A percentile compares a stretch with the other conserved stretches of the same genome.
These are phyloP conservation scores for Poecilia wingei DNA, from an alignment of 2,797 vertebrate species.

Conservation along the genomic window DNA sequence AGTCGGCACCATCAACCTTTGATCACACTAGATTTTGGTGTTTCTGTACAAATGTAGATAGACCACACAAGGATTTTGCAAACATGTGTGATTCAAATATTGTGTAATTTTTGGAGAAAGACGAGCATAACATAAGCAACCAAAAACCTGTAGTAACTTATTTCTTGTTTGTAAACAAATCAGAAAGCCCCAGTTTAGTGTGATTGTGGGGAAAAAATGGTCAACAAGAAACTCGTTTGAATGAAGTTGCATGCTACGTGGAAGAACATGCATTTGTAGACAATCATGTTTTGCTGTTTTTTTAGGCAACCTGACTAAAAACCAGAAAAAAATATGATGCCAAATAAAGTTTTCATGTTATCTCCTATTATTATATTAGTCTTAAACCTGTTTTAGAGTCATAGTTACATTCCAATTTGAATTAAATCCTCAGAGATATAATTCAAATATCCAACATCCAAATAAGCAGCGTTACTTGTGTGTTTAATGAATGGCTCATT, in stretches of 20 bases:
- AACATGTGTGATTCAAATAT: conserved; percentile 12
- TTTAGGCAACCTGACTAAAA: conserved; percentile 18
- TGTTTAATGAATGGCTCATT: conserved; percentile 24
- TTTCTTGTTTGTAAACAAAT: conserved; percentile 33
- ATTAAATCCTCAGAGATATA: conserved; percentile 38
- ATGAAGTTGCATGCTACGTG: conserved; percentile 20
- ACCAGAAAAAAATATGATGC: conserved; percentile 31
- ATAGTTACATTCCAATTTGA: conserved; percentile 25
- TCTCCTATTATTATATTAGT: conserved; percentile 31
- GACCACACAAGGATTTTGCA: background rate
- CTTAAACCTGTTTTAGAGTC: conserved; percentile 22
- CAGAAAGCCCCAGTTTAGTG: conserved; percentile 30
- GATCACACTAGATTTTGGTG: conserved; percentile 33
- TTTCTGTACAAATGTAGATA: conserved; percentile 44
- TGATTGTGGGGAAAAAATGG: conserved; percentile 25
- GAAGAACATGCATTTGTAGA: conserved; percentile 11
- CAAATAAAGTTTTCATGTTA: conserved; percentile 7
- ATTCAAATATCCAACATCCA: no score
- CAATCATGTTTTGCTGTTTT: conserved; percentile 39
- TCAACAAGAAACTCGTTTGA: conserved; percentile 19
- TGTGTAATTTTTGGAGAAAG: conserved; percentile 3
- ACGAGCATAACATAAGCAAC: conserved; percentile 5
- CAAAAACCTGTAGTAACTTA: conserved; percentile 42
- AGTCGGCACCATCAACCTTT: conserved; percentile 20
- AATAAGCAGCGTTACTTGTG: conserved; percentile 13